Conservation (phyloP, 1,140 invertebrate genomes). For the Bicyclus anynana region DNA sequence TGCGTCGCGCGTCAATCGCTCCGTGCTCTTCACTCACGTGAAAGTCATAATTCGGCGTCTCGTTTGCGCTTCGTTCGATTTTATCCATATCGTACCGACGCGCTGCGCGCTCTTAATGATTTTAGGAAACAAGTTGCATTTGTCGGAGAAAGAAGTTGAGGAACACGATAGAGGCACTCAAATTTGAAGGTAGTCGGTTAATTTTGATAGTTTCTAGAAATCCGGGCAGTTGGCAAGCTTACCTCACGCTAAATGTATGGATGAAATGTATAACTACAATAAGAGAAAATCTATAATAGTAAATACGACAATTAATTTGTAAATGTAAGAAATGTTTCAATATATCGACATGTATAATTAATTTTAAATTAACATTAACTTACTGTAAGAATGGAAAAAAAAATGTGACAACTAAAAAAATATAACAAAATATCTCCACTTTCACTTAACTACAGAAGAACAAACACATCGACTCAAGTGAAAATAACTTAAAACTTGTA, state of each 20-base stretch:
- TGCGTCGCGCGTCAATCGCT: too few relatives aligned
- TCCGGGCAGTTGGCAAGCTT: background rate
- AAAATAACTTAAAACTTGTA: background rate
- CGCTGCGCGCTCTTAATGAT: too few relatives aligned
- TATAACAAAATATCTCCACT: constrained; percentile 15
- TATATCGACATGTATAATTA: background rate
- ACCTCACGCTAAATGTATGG: background rate
- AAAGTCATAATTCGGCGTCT: too few relatives aligned
- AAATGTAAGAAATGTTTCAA: background rate
- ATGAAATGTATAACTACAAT: background rate
- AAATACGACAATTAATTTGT: background rate
- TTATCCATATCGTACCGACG: too few relatives aligned
- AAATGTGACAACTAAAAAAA: background rate
- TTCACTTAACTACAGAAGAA: constrained; percentile 12
- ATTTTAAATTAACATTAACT: background rate
- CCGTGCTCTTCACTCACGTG: too few relatives aligned
- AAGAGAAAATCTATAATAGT: background rate
- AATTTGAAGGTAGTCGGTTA: too few relatives aligned
- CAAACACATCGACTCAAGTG: background rate
- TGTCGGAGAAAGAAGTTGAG: too few relatives aligned
- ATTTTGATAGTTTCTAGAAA: background rate
- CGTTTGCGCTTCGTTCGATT: too few relatives aligned
- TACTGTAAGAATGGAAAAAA: background rate
- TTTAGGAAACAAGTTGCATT: too few relatives aligned
- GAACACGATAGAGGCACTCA: too few relatives aligned